Evolutionary conservation across 2,888 invertebrate genomes (phyloP), one percentile per base, ranked within the genome.

Genomic region (Torymus tubicola): DNA sequence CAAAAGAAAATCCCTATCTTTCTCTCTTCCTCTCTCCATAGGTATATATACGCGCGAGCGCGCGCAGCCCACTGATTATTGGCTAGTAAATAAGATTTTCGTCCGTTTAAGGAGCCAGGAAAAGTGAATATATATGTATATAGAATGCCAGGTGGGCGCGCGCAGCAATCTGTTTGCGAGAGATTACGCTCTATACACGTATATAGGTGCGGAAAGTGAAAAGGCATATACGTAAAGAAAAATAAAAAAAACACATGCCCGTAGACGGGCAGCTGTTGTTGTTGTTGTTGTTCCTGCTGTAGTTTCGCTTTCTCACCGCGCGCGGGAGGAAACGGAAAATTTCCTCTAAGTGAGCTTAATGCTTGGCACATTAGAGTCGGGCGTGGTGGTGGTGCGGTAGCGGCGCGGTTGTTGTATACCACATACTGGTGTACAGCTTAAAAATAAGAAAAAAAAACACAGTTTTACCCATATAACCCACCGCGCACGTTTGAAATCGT

Each of bases 41-140:
- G 21, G 42, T 1, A 8, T 42, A 8, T n/a, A n/a, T n/a, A n/a
- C n/a, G n/a, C 42, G 42, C 42, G 5, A 5, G 13, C 60, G 58
- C 50, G 52, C 70, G 18, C 18, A 42, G 42, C 8, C 53, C 50
- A 50, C 13, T 42, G 65, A 58, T 64, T 74, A 74, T 74, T 74
- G 58, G 50, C 74, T n/a, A 18, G 65, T 74, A 74, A 74, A 74
- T 65, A 65, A 74, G 65, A 65, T 58, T 67, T 74, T 65, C 74
- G 65, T 58, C 65, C 74, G 58, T 65, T 65, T 57, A 65, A 65
- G 57, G 65, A 42, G n/a, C n/a, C 58, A 53, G 61, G 60, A 72
- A 63, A 72, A 63, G 61, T 72, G 61, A 72, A 72, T 72, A 72
- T 72, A 31, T 53, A 31, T 63, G 71, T 72, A 72, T 72, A 31